These are phyloP conservation scores for Atta colombica DNA, from an alignment of 1,140 invertebrate genomes.

Conservation along the genomic window DNA sequence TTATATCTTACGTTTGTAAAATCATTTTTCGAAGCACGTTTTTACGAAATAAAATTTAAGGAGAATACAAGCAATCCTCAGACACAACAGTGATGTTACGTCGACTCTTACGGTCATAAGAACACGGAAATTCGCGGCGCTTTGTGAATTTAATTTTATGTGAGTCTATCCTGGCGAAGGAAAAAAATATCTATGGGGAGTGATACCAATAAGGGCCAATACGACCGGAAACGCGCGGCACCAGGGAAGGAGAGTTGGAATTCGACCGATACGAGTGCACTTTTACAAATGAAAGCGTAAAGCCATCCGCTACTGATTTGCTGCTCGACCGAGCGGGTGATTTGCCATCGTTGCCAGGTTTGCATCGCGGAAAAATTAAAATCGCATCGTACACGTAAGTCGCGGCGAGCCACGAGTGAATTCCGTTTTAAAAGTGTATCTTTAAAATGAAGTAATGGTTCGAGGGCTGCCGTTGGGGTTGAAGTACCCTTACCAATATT, in stretches of 20 bases:
- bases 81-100: background rate
- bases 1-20: background rate
- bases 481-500: background rate
- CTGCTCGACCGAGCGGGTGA: conserved; percentile 68
- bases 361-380: conserved; percentile 61
- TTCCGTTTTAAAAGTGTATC: conserved; percentile 53
- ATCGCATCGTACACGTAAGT: conserved; percentile 50
- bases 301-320: conserved; percentile 69
- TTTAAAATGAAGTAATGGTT: conserved; percentile 62
- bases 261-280: conserved; percentile 63
- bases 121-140: conserved; percentile 40
- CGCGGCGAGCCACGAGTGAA: conserved; percentile 61
- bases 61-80: background rate
- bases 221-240: conserved; percentile 54
- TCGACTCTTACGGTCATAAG: conserved; percentile 44
- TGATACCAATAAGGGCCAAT: conserved; percentile 64
- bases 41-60: conserved; percentile 16
- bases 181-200: conserved; percentile 43
- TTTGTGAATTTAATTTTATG: conserved; percentile 61
- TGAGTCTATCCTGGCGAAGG: background rate
- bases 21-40: background rate
- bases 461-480: background rate
- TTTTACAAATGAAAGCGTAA: conserved; percentile 77
- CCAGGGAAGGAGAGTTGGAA: background rate
- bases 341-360: conserved; percentile 26